Base-by-base conservation (phyloP, 2,888 invertebrate genomes). In the Lysandra coridon region DNA sequence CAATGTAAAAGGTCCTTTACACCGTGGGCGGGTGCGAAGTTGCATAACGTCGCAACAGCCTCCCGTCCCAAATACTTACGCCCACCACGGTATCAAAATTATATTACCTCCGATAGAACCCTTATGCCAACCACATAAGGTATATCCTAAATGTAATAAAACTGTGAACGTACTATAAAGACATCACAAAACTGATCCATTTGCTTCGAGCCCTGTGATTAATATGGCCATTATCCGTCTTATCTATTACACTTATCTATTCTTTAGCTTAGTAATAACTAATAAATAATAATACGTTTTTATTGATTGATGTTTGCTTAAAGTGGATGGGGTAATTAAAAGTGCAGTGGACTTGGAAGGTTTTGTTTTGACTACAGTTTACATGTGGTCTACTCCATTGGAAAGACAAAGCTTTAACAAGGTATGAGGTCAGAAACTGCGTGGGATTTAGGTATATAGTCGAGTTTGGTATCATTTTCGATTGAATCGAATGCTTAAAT, bases 151-250 rank as follows among this genome's bases (percentile, higher is more conserved):
- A 57, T 0, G 57, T 4, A 57, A 57, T 57, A 57, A 57, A 57
- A 57, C 17, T 57, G 17, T 57, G 57, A 57, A 14, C 14, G 7
- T 23, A 62, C n/a, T 23, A 74, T 74, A 74, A 74, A 74, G 74
- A 74, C 44, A 74, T 74, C 74, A 74, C 74, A 74, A 74, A 74
- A 74, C 74, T 74, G 74, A 74, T 74, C 40, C 17, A 74, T 74
- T 74, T 44, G n/a, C 40, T 44, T 7, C 44, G 17, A 30, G 14
- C 69, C 10, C 69, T 69, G 33, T 69, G 69, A 69, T 69, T 37
- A 69, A 17, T 74, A 37, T 73, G 74, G 12, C 74, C 44, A 74
- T 44, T 74, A 74, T 12, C n/a, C 40, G 33, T 12, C 12, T 69
- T 69, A 69, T 69, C 69, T 69, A 14, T 49, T 23, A 14, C 33